Base-by-base conservation (phyloP, 2,113 vertebrate genomes). In the Ciconia maguari region DNA sequence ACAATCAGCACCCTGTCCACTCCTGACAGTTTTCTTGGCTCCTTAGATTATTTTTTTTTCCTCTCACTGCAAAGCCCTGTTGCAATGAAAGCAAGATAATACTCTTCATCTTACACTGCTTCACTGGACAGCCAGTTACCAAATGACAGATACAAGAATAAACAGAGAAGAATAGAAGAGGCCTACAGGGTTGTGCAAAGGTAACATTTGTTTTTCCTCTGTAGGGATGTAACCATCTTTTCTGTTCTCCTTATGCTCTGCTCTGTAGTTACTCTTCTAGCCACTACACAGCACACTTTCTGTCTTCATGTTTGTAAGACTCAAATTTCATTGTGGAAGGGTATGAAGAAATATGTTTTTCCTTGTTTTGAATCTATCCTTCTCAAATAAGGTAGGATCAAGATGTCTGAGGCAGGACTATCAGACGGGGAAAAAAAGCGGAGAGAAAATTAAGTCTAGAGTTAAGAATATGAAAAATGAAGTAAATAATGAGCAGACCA, bases 371-470 rank as follows among this genome's bases (percentile, higher is more conserved):
- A 72, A 77, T 36, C 10, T 34, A 10, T 64, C 29, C 17, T 49
- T 27, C 48, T 62, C 26, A 86, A 24, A 57, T 64, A 65, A 49
- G 1, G 2, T 29, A 54, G 19, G 20, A 36, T 70, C 24, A 83
- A 49, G 46, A 38, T n/a, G 11, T 38, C 44, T 51, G 26, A 71
- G 32, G 26, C 10, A 83, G 9, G 10, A 57, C 10, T 22, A 65
- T 6, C 13, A 78, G 16, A 36, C 6, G 6, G 6, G 6, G 16
- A 1, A 3, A 13, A 66, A 64, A 46, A 44, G 12, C 2, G 0
- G 11, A 75, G 4, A 60, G 13, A 38, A 72, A 79, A 38, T 14
- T 4, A 79, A 17, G 15, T 34, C 29, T 34, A 36, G 26, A 30
- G 24, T 42, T 48, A 65, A 82, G 38, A 84, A 41, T 11, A 79